Evolutionary conservation across 2,797 vertebrate genomes (phyloP).

Genomic region (Poecilia wingei): DNA sequence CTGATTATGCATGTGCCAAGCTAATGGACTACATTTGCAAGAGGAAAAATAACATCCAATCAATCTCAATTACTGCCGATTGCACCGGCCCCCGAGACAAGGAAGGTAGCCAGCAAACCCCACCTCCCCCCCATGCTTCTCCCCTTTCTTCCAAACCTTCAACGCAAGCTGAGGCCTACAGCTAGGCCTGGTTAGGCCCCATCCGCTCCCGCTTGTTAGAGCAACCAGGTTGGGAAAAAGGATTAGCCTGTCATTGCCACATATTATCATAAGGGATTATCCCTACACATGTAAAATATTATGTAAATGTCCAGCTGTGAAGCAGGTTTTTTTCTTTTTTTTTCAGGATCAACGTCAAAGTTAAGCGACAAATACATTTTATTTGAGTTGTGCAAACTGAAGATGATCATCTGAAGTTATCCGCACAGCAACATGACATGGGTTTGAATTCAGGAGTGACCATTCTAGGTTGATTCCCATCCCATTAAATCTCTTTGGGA

Average conservation of each 20-base stretch:
- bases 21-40: conserved; percentile 99
- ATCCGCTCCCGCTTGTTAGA: conserved; percentile 73
- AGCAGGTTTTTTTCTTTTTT: conserved; percentile 19
- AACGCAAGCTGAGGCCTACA: conserved; percentile 78
- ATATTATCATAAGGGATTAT: conserved; percentile 12
- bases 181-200: conserved; percentile 67
- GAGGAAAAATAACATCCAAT: conserved; percentile 99
- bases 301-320: conserved; percentile 30
- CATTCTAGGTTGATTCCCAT: conserved; percentile 46
- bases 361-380: conserved; percentile 6
- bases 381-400: neutral
- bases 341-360: conserved; percentile 3
- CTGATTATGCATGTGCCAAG: conserved; percentile 99
- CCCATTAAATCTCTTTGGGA: conserved; percentile 51
- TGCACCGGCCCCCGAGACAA: conserved; percentile 87
- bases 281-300: conserved; percentile 2
- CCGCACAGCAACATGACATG: conserved; percentile 41
- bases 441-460: conserved; percentile 57
- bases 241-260: conserved; percentile 70
- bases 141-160: conserved; percentile 77
- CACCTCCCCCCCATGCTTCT: conserved; percentile 63
- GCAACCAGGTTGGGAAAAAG: conserved; percentile 51
- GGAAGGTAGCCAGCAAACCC: conserved; percentile 86
- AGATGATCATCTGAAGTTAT: conserved; percentile 19
- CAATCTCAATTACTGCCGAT: conserved; percentile 98